phyloP scores from a whole-genome alignment of 2,888 invertebrate genomes.

The Endomychus coccineus region DNA sequence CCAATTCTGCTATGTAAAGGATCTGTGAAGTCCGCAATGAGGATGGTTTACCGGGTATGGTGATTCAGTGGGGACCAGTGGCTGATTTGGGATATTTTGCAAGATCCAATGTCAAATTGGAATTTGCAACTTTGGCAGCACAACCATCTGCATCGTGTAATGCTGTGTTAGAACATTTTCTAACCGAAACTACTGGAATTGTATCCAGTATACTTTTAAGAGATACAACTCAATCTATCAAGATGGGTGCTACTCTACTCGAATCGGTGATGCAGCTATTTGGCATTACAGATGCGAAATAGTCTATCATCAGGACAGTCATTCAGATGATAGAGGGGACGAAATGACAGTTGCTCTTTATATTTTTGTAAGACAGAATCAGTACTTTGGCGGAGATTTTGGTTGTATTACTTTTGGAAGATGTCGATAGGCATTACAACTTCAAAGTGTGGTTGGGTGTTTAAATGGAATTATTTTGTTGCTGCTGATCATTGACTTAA shows the following conservation, averaged over 20 bases:
- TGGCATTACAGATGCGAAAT: conserved; percentile 26
- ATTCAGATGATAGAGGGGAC: no score
- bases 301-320: no score
- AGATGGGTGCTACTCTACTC: conserved; percentile 15
- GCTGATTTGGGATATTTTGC: conserved; percentile 24
- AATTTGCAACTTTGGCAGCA: conserved; percentile 11
- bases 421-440: no score
- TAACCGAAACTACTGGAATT: conserved; percentile 21
- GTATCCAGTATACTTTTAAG: conserved; percentile 20
- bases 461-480: no score
- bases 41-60: conserved; percentile 27
- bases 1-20: conserved; percentile 29
- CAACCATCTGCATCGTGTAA: conserved; percentile 24
- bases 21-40: conserved; percentile 25
- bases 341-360: no score
- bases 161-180: conserved; percentile 21
- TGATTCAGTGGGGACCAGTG: conserved; percentile 29
- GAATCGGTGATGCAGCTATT: conserved; percentile 25
- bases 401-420: no score
- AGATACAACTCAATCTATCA: conserved; percentile 1
- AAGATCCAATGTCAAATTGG: conserved; percentile 18
- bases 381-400: no score
- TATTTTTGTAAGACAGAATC: no score
- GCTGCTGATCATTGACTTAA: no score
- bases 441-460: no score